Evolutionary conservation across 2,113 vertebrate genomes (phyloP).

Genomic region (Capreolus pygargus): DNA sequence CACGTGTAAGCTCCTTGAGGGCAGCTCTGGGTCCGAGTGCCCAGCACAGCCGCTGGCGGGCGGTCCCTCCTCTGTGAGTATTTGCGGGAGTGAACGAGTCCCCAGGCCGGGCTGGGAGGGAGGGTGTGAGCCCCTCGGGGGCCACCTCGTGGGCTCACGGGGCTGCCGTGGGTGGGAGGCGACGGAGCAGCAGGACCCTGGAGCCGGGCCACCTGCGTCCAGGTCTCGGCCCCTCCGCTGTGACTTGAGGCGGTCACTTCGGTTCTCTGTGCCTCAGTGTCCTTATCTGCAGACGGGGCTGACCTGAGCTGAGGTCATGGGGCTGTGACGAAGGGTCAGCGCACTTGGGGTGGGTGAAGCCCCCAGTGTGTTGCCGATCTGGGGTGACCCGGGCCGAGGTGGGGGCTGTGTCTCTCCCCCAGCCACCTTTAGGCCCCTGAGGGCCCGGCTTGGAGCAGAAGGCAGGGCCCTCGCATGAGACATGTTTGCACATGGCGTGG

Average conservation of each 20-base stretch:
- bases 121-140: not conserved
- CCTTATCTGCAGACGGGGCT: not conserved
- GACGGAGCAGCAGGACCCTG: not conserved
- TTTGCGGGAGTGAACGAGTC: not conserved
- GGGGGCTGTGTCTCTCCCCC: not conserved
- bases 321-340: no score
- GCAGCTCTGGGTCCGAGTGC: not conserved
- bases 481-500: not conserved
- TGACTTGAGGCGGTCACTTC: not conserved
- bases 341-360: accelerated
- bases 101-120: not conserved
- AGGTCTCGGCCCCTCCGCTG: not conserved
- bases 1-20: not conserved
- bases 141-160: accelerated
- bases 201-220: not conserved
- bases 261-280: not conserved
- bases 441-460: not conserved
- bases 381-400: accelerated
- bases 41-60: not conserved
- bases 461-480: accelerated
- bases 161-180: not conserved
- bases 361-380: not conserved
- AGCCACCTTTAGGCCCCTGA: not conserved
- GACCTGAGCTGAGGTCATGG: not conserved
- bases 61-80: not conserved